These are phyloP conservation scores for Harpagifer antarcticus DNA, from an alignment of 2,797 vertebrate species.

Conservation along the genomic window DNA sequence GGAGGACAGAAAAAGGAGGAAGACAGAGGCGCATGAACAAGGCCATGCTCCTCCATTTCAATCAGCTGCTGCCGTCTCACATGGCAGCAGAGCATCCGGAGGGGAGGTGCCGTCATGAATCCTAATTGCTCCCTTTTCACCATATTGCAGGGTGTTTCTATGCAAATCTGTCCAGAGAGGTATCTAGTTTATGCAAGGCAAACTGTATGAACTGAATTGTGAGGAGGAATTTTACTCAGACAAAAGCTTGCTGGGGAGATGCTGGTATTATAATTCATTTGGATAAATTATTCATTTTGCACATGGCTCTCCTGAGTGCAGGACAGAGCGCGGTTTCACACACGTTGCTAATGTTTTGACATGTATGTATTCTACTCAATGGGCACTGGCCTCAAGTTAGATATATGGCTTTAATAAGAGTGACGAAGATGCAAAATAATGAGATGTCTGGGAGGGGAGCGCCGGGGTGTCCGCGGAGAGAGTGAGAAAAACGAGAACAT, in stretches of 20 bases:
- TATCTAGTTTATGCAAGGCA: conserved; percentile 76
- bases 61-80: conserved; percentile 79
- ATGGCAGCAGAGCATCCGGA: conserved; percentile 77
- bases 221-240: conserved; percentile 71
- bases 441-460: conserved; percentile 65
- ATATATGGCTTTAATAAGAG: conserved; percentile 82
- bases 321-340: conserved; percentile 56
- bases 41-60: conserved; percentile 82
- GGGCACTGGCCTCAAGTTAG: conserved; percentile 67
- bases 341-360: conserved; percentile 72
- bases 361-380: conserved; percentile 71
- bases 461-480: conserved; percentile 44
- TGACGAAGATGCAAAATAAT: conserved; percentile 79
- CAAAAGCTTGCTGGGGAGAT: conserved; percentile 74
- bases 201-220: conserved; percentile 73
- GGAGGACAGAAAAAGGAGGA: conserved; percentile 52
- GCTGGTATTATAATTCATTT: conserved; percentile 76
- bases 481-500: conserved; percentile 41
- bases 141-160: conserved; percentile 79
- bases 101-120: conserved; percentile 79
- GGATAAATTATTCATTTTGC: conserved; percentile 82
- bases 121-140: conserved; percentile 82
- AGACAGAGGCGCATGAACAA: conserved; percentile 68
- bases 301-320: conserved; percentile 73
- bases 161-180: conserved; percentile 81